Evolutionary conservation across 2,888 invertebrate species (phyloP), one percentile per base, ranked within the genome.

Genomic region (Eupithecia exiguata): DNA sequence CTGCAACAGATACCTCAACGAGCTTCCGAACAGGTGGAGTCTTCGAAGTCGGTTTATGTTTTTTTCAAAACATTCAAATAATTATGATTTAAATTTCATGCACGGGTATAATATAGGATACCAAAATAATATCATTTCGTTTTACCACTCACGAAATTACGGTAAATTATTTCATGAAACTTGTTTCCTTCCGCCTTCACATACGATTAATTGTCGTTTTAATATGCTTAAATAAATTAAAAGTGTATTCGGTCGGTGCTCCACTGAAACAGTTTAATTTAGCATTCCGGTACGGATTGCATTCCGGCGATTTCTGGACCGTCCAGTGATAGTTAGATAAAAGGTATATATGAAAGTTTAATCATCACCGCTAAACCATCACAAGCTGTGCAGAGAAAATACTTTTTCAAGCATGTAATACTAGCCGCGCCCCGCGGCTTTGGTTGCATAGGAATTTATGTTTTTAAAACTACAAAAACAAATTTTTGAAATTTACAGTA

Each of bases 11-110:
- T 97, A 96, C 84, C 84, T 93, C 49, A 84, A 82, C 0, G 95
- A 95, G 96, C 96, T 1, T 95, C 96, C 5, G 97, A 98, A 86
- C 95, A 96, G 82, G 92, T 95, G 0, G 93, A n/a, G n/a, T n/a
- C n/a, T n/a, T n/a, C 30, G 30, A 30, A 30, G 30, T 30, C 30
- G 4, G 30, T 30, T 30, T 30, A n/a, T 30, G 30, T 30, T 30
- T 30, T 30, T 30, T 30, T 30, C 30, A 4, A 30, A 30, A 30
- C 30, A 30, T 3, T 30, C 30, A 3, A 30, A 30, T 3, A 3
- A 30, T 30, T 1, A 18, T 16, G 18, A 53, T 53, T 53, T 18
- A 9, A 10, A 53, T 21, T 53, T 53, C 21, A 53, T 53, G 21
- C 21, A 10, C 10, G 21, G 10, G 12, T 53, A 25, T 25, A 25